phyloP scores from a whole-genome alignment of 1,140 invertebrate genomes.

The Riptortus pedestris region DNA sequence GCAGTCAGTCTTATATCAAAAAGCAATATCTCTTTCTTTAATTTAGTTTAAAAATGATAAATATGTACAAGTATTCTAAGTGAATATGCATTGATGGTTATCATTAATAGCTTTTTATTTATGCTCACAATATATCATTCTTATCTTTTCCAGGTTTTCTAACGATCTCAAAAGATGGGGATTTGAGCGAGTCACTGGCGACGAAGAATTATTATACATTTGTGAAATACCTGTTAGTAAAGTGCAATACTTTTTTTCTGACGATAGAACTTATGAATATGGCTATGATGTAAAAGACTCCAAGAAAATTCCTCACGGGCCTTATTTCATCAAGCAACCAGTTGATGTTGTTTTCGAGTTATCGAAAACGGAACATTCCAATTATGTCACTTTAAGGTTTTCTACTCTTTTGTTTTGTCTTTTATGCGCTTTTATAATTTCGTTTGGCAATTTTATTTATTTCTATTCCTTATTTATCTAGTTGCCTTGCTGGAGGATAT shows the following conservation, averaged over 20 bases:
- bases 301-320: conserved; percentile 69
- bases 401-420: not conserved
- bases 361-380: conserved; percentile 45
- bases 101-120: too few relatives aligned
- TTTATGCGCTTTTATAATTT: not conserved
- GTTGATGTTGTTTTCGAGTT: conserved; percentile 70
- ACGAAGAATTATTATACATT: conserved; percentile 68
- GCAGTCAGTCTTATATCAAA: too few relatives aligned
- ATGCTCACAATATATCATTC: too few relatives aligned
- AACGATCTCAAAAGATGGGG: conserved; percentile 67
- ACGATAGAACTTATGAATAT: conserved; percentile 72
- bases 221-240: conserved; percentile 67
- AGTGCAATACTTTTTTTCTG: conserved; percentile 54
- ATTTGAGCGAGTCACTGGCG: conserved; percentile 64
- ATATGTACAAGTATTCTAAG: too few relatives aligned
- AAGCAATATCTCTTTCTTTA: too few relatives aligned
- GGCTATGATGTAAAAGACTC: conserved; percentile 64
- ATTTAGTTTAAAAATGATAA: too few relatives aligned
- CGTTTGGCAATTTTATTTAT: too few relatives aligned
- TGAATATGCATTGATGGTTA: too few relatives aligned
- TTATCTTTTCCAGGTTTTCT: conserved; percentile 59
- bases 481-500: conserved; percentile 78
- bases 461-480: conserved; percentile 28
- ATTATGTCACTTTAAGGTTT: conserved; percentile 10
- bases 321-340: conserved; percentile 79